Conservation (phyloP, 2,113 vertebrate species). For the Chloropsis hardwickii region DNA sequence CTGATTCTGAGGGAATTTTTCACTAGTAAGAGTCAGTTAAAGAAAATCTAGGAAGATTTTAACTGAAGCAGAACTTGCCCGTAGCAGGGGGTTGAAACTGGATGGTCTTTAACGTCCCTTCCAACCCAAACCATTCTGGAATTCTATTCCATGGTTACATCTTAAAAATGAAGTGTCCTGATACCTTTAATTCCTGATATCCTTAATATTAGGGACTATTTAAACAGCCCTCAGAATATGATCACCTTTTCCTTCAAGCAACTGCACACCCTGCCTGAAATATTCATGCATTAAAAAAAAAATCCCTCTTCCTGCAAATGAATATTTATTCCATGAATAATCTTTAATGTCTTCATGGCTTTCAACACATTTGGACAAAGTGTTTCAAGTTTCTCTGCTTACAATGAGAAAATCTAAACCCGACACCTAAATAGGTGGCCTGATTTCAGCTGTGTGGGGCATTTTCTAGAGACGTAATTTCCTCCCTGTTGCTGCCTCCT, state of each 20-base stretch:
- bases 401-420: neutral
- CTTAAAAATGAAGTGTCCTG: neutral
- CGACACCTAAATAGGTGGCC: neutral
- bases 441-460: neutral
- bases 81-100: neutral
- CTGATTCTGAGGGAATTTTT: neutral
- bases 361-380: neutral
- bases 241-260: neutral
- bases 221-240: neutral
- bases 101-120: neutral
- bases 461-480: neutral
- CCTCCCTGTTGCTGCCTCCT: neutral
- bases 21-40: neutral
- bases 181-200: neutral
- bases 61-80: neutral
- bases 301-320: neutral
- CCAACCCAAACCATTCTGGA: neutral
- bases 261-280: neutral
- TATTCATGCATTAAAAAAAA: neutral
- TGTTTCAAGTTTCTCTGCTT: neutral
- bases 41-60: neutral
- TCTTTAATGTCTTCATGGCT: neutral
- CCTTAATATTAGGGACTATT: neutral
- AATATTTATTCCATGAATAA: conserved; percentile 40
- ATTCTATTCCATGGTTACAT: neutral